Conservation (phyloP, 1,140 invertebrate genomes). For the Apis florea region DNA sequence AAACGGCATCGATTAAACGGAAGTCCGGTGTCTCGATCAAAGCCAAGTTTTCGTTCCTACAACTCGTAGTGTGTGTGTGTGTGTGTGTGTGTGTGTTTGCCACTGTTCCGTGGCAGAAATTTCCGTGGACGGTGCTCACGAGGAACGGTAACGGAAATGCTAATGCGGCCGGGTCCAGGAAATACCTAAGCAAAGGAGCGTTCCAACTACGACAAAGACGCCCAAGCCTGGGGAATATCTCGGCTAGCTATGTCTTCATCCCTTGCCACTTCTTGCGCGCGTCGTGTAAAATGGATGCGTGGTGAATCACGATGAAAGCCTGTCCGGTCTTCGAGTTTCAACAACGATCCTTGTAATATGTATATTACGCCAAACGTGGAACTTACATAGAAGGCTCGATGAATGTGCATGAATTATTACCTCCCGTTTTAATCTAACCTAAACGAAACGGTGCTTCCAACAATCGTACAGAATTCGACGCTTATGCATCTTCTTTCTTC, state of each 20-base stretch:
- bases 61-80: conserved; percentile 31
- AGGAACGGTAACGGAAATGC: conserved; percentile 73
- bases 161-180: conserved; percentile 68
- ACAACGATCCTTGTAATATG: conserved; percentile 17
- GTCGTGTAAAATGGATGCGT: conserved; percentile 40
- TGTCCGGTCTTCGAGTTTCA: conserved; percentile 43
- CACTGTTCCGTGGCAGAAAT: conserved; percentile 53
- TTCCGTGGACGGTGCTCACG: conserved; percentile 60
- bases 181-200: conserved; percentile 59
- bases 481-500: too few relatives aligned
- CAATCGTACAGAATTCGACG: neutral
- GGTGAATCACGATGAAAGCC: conserved; percentile 49
- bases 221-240: conserved; percentile 63
- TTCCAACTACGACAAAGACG: conserved; percentile 40
- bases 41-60: conserved; percentile 35
- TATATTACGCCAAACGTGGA: conserved; percentile 7
- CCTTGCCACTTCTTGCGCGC: conserved; percentile 37
- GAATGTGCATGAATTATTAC: conserved; percentile 20
- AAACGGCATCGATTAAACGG: conserved; percentile 33
- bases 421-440: neutral
- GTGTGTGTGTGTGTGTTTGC: conserved; percentile 32
- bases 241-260: conserved; percentile 54
- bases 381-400: neutral
- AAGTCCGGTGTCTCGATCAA: neutral
- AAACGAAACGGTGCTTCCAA: neutral